phyloP scores from a whole-genome alignment of 1,140 invertebrate species.

The Venturia canescens region DNA sequence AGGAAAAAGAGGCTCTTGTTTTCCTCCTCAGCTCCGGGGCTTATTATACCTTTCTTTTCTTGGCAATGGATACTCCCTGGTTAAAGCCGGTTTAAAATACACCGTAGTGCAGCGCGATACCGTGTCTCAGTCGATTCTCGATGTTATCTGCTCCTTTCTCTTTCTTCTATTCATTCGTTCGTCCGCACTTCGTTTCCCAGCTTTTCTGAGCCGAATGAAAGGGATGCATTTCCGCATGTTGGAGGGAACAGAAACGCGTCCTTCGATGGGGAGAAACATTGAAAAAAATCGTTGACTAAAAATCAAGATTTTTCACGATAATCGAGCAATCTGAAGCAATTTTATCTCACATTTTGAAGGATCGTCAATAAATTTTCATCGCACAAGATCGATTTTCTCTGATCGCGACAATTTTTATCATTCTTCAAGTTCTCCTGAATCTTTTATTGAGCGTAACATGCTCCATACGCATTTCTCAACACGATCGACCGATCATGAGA shows the following conservation, averaged over 20 bases:
- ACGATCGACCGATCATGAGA: background rate
- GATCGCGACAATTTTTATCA: background rate
- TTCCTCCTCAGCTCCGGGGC: slow-evolving; percentile 21
- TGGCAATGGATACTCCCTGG: background rate
- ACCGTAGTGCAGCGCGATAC: background rate
- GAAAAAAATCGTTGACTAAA: too few relatives aligned
- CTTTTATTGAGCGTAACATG: too few relatives aligned
- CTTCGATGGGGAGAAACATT: too few relatives aligned
- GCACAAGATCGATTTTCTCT: too few relatives aligned
- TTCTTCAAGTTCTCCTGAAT: background rate
- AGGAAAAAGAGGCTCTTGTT: background rate
- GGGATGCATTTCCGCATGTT: background rate
- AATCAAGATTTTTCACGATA: too few relatives aligned
- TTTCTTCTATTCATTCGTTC: background rate
- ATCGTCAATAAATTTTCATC: too few relatives aligned
- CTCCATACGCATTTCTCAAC: too few relatives aligned
- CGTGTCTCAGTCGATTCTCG: slow-evolving; percentile 30
- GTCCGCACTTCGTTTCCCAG: background rate
- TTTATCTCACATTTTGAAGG: too few relatives aligned
- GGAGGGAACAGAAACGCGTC: too few relatives aligned
- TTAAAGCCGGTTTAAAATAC: slow-evolving; percentile 36
- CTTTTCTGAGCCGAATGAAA: background rate
- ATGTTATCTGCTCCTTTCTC: slow-evolving; percentile 19
- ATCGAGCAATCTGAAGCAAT: too few relatives aligned
- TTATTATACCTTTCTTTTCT: slow-evolving; percentile 35